Conservation (phyloP, 2,888 invertebrate species). For the Drosophila prostipennis region DNA sequence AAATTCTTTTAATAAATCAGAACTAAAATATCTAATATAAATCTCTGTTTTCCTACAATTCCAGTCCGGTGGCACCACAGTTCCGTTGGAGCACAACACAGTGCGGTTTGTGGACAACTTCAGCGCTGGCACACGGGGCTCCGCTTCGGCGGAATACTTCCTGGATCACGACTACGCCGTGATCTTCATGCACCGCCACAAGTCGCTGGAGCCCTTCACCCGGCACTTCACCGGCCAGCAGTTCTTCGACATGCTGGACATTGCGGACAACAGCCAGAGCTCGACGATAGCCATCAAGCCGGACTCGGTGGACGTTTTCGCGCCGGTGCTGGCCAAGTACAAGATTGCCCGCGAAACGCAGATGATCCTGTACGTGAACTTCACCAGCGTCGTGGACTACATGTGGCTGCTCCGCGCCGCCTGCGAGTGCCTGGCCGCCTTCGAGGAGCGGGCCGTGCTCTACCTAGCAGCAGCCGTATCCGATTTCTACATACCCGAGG, state of each 20-base stretch:
- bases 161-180: constrained; percentile 94
- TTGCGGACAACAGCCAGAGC: constrained; percentile 86
- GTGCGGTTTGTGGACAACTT: constrained; percentile 99
- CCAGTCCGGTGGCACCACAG: constrained; percentile 97
- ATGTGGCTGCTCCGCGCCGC: constrained; percentile 94
- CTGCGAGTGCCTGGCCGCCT: constrained; percentile 89
- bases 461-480: constrained; percentile 99
- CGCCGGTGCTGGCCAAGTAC: constrained; percentile 90
- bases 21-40: neutral
- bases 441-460: constrained; percentile 90
- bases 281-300: constrained; percentile 89
- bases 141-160: constrained; percentile 98
- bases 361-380: constrained; percentile 90
- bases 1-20: neutral
- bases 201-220: constrained; percentile 95
- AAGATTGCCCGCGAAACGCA: constrained; percentile 91
- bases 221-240: constrained; percentile 93
- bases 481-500: constrained; percentile 98
- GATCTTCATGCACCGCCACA: constrained; percentile 95
- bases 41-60: neutral
- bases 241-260: constrained; percentile 91
- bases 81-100: constrained; percentile 98
- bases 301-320: constrained; percentile 89
- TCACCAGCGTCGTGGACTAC: constrained; percentile 95
- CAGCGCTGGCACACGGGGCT: constrained; percentile 97